Evolutionary conservation across 2,113 vertebrate genomes (phyloP).

Genomic region (Damaliscus lunatus): DNA sequence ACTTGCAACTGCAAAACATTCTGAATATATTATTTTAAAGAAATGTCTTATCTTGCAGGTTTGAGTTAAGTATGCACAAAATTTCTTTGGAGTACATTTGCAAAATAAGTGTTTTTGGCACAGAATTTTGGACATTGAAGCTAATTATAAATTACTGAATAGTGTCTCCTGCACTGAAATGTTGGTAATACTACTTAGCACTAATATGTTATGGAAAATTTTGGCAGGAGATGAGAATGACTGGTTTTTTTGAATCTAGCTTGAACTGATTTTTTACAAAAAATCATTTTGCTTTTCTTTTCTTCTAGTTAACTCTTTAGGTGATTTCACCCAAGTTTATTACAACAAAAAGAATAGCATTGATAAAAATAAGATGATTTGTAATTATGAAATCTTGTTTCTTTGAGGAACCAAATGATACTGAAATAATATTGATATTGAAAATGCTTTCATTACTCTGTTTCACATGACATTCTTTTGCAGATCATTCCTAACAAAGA

Average conservation of each 20-base stretch:
- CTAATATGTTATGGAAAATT: neutral
- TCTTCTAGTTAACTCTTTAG: neutral
- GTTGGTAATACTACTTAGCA: neutral
- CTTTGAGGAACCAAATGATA: neutral
- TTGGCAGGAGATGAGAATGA: neutral
- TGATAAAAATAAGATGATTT: neutral
- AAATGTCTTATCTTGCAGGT: neutral
- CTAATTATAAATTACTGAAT: neutral
- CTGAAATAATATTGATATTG: neutral
- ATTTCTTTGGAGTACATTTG: neutral
- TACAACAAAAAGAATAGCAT: neutral
- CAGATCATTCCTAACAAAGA: neutral
- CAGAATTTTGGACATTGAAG: neutral
- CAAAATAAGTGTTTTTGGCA: neutral
- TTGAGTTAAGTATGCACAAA: neutral
- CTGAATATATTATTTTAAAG: neutral
- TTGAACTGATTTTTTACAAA: neutral
- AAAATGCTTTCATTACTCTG: neutral
- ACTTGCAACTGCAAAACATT: neutral
- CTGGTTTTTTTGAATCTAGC: neutral
- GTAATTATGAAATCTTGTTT: neutral
- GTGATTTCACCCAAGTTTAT: neutral
- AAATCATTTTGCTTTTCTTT: neutral
- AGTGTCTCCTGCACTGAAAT: neutral
- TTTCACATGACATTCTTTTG: neutral